Conservation (phyloP, 2,113 vertebrate species). For the Esox niger region DNA sequence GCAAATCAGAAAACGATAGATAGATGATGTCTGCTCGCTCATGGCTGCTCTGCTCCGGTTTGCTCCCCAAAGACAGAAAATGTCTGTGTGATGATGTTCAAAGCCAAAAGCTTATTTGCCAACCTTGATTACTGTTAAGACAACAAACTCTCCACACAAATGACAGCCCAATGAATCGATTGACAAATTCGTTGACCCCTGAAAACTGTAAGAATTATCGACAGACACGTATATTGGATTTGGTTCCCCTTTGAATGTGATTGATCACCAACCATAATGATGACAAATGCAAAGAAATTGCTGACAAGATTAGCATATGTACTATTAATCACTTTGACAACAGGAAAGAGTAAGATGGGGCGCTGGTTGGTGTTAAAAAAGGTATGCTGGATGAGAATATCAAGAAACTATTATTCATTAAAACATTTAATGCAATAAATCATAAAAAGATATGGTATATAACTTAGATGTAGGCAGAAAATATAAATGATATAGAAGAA, state of each 20-base stretch:
- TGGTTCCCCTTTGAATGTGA: constrained; percentile 39
- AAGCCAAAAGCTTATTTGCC: constrained; percentile 10
- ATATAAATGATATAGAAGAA: too few species aligned
- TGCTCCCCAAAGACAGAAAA: too few species aligned
- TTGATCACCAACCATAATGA: constrained; percentile 54
- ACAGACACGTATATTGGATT: constrained; percentile 28
- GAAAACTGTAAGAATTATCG: constrained; percentile 19
- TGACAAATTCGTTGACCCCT: constrained; percentile 28
- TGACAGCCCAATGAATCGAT: constrained; percentile 34
- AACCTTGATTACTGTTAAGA: constrained; percentile 18
- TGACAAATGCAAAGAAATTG: constrained; percentile 43
- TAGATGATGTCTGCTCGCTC: too few species aligned
- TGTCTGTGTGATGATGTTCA: background rate
- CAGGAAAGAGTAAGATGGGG: constrained; percentile 2
- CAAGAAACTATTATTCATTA: background rate
- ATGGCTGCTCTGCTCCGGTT: too few species aligned
- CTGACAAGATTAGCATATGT: constrained; percentile 38
- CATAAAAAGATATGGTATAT: too few species aligned
- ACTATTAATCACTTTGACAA: constrained; percentile 56
- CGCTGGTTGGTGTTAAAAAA: background rate
- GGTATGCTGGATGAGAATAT: background rate
- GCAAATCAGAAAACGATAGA: too few species aligned
- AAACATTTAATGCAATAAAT: too few species aligned
- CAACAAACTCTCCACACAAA: background rate
- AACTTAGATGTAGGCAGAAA: too few species aligned